A percentile compares a stretch with the other conserved stretches of the same genome.
These are phyloP conservation scores for Littorina saxatilis DNA, from an alignment of 1,140 invertebrate species.

Conservation along the genomic window DNA sequence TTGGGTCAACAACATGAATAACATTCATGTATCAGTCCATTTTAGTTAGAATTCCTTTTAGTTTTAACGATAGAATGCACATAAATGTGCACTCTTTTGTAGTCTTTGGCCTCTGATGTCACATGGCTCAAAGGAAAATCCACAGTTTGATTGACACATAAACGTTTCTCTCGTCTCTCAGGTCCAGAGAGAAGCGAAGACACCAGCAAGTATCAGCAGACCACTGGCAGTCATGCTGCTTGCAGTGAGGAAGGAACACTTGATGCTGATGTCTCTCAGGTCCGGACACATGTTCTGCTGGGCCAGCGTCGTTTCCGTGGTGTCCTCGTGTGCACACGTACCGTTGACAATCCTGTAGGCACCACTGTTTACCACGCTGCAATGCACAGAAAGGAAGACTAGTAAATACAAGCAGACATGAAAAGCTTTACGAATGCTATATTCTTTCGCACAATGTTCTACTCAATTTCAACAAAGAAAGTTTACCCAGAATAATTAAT, in stretches of 20 bases:
- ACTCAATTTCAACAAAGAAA: background rate
- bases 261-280: constrained; percentile 65
- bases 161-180: too few species aligned
- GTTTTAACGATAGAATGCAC: too few species aligned
- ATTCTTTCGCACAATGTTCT: background rate
- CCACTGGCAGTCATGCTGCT: constrained; percentile 9
- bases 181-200: background rate
- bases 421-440: background rate
- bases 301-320: constrained; percentile 65
- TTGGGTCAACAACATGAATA: too few species aligned
- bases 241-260: constrained; percentile 50
- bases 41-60: too few species aligned
- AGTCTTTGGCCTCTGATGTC: too few species aligned
- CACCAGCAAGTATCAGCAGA: background rate
- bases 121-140: too few species aligned
- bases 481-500: background rate
- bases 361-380: constrained; percentile 76
- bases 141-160: too few species aligned
- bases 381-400: constrained; percentile 46
- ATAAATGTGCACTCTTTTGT: too few species aligned
- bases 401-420: too few species aligned
- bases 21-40: too few species aligned
- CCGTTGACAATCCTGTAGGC: constrained; percentile 77
- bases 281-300: constrained; percentile 72
- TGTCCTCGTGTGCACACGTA: constrained; percentile 75